Base-by-base conservation (phyloP, 2,888 invertebrate species). In the Epirrhoe tristata region DNA sequence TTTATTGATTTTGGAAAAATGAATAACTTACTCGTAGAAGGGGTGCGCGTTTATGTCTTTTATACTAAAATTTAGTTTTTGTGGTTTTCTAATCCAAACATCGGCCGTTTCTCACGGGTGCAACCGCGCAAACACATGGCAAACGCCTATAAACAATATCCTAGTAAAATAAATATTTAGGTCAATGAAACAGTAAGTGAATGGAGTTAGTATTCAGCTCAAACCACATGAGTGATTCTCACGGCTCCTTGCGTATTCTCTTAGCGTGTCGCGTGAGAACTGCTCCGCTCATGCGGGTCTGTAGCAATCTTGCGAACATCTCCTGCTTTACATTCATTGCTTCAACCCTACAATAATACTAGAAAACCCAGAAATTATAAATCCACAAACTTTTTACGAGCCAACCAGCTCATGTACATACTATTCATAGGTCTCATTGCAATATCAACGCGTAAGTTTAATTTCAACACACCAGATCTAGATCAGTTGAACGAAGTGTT, bases 121-220 rank as follows among this genome's bases (percentile, higher is more conserved):
- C n/a, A n/a, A n/a, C n/a, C 53, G 66, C 72, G 24, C 24, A 67
- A 70, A 69, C 67, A 71, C 70, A 76, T 66, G 66, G 66, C 63
- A 61, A 61, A 74, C 59, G 43, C 65, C 72, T 73, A n/a, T n/a
- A 78, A 80, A 80, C 77, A 76, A 69, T 58, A 70, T 63, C 65
- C 64, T 66, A 69, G 67, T 70, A 73, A 73, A 71, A 71, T 58
- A 78, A 81, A 81, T 80, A 88, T 81, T 85, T 87, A 81, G 87
- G 81, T 80, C 84, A 86, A 83, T 84, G 91, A 91, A 91, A 92
- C 74, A 75, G 90, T 81, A 88, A 91, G 90, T 91, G 84, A 82
- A 71, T 71, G 73, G 36, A 74, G 77, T 91, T 87, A 84, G 87
- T 89, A 92, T 91, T 90, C 91, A 80, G 81, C 74, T 81, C 86